Evolutionary conservation across 2,888 invertebrate species (phyloP), one percentile per base, ranked within the genome.

Genomic region (Pollenia amentaria): DNA sequence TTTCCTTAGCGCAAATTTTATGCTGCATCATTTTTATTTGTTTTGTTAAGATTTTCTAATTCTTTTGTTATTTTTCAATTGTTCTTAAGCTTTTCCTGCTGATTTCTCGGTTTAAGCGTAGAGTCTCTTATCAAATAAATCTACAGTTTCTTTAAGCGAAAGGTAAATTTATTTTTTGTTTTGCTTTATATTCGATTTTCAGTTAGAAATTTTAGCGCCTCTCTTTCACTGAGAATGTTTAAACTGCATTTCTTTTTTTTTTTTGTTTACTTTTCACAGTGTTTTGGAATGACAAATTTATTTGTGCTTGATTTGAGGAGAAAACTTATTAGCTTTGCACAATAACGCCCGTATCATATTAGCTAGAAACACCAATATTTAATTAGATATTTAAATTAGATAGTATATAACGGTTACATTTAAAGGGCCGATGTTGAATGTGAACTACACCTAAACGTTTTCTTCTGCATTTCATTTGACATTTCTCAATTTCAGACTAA

Each of bases 1-100:
- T 57, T 67, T 51, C 44, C 2, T 60, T 1, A n/a, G 11, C 18
- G 29, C 14, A 55, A 62, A 46, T 16, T 76, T 73, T 82, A 0
- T 78, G 82, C 85, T 38, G 67, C 48, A 78, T 85, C 85, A 85
- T 82, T 77, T 73, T 53, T 44, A 73, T 77, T 67, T 80, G 51
- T 70, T 29, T 12, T n/a, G 21, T 16, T 21, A 46, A 42, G 18
- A n/a, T 42, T 42, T 69, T 48, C n/a, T 29, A 16, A 70, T 53
- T 84, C n/a, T 65, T 9, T 48, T 46, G 64, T 72, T 78, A 46
- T 72, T 57, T 44, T 12, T 40, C n/a, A 55, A 11, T 72, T 55
- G 40, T 81, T 46, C 29, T 42, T 14, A 9, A 46, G 42, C 7
- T 69, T 65, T 80, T 76, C 57, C 46, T 73, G 82, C 42, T 48